Percentiles rank a stretch among this genome's conserved stretches.
Conservation (phyloP, 2,113 vertebrate genomes). For the Rhegmatorhina hoffmannsi region DNA sequence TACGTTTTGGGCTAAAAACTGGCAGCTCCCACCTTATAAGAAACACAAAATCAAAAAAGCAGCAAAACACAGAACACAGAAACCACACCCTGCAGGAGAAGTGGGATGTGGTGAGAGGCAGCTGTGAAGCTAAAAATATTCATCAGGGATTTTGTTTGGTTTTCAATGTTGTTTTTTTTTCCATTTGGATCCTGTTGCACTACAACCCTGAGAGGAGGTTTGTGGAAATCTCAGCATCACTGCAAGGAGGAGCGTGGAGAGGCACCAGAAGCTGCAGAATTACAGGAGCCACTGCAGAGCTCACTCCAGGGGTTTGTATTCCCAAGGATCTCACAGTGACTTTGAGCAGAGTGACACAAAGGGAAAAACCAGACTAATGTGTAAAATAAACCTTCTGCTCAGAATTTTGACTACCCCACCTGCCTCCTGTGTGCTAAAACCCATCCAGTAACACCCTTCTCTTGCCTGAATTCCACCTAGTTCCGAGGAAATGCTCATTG, state of each 20-base stretch:
- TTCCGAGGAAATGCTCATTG: no score
- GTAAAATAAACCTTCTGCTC: no score
- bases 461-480: no score
- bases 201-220: background rate
- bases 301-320: no score
- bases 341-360: no score
- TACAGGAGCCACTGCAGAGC: background rate
- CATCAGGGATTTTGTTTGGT: background rate
- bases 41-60: background rate
- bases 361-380: no score
- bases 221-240: background rate
- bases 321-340: no score
- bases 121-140: background rate
- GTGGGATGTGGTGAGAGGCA: background rate
- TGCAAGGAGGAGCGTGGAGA: background rate
- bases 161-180: accelerated
- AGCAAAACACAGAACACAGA: background rate
- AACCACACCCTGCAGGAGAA: background rate
- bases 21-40: background rate
- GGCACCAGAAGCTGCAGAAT: background rate
- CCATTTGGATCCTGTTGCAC: background rate
- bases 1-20: background rate
- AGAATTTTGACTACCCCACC: no score
- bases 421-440: no score
- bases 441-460: no score